phyloP scores from a whole-genome alignment of 2,888 invertebrate species.

The Harpagoxenus sublaevis region DNA sequence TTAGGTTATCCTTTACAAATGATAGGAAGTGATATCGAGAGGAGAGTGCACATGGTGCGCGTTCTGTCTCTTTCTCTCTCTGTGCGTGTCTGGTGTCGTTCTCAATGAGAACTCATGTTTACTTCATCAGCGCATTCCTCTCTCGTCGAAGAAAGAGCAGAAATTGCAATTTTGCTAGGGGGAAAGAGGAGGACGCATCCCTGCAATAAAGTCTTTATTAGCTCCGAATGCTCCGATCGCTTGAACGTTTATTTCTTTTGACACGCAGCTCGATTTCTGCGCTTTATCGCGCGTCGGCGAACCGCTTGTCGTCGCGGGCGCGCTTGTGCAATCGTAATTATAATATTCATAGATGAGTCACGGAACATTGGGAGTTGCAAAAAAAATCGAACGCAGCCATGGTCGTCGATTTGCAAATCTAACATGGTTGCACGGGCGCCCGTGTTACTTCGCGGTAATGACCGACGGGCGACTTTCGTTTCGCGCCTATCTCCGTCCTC shows the following conservation, averaged over 20 bases:
- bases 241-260: not conserved
- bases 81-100: too few species aligned
- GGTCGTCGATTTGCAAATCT: slow-evolving; percentile 35
- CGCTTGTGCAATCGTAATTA: slow-evolving; percentile 9
- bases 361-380: not conserved
- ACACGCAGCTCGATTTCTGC: not conserved
- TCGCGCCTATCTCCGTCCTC: not conserved
- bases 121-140: not conserved
- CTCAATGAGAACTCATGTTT: not conserved
- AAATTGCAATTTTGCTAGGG: not conserved
- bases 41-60: not conserved
- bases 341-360: slow-evolving; percentile 22
- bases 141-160: too few species aligned
- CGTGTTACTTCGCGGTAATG: not conserved
- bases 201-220: not conserved
- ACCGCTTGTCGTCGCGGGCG: not conserved
- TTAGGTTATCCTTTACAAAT: not conserved
- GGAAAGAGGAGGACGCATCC: not conserved
- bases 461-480: not conserved
- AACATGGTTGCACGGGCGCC: slow-evolving; percentile 17
- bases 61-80: not conserved
- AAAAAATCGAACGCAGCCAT: slow-evolving; percentile 29
- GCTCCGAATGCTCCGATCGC: too few species aligned
- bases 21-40: not conserved
- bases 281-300: not conserved